Evolutionary conservation across 1,140 invertebrate species (phyloP).

Genomic region (Pseudomyrmex sp.): DNA sequence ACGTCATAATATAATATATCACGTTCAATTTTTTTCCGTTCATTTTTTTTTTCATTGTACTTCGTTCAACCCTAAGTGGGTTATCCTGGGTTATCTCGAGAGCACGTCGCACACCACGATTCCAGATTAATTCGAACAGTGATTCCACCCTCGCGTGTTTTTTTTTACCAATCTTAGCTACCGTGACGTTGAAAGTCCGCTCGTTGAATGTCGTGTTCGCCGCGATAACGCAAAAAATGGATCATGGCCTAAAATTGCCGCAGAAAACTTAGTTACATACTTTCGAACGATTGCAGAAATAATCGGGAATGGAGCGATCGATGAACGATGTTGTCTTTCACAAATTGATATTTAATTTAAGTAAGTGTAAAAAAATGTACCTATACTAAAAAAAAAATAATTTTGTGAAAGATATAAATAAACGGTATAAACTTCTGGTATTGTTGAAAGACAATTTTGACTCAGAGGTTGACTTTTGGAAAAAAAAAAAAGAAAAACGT

Average conservation of each 20-base stretch:
- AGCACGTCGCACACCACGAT: neutral
- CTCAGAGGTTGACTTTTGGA: no score
- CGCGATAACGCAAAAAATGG: slow-evolving; percentile 47
- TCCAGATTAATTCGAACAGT: slow-evolving; percentile 12
- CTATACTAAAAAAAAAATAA: no score
- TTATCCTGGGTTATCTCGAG: neutral
- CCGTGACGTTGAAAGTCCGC: slow-evolving; percentile 14
- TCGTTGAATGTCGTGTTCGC: slow-evolving; percentile 40
- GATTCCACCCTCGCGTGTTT: neutral
- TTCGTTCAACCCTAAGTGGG: neutral
- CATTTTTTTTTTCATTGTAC: no score
- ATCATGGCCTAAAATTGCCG: slow-evolving; percentile 22
- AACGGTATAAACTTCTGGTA: no score
- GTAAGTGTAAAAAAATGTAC: slow-evolving; percentile 4
- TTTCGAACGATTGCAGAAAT: neutral
- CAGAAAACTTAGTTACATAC: slow-evolving; percentile 5
- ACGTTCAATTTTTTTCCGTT: neutral
- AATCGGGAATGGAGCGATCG: neutral
- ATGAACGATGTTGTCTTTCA: neutral
- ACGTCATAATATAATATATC: slow-evolving; percentile 5
- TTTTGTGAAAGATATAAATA: no score
- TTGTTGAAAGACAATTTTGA: no score
- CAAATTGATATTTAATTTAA: neutral
- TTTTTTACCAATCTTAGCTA: slow-evolving; percentile 32
- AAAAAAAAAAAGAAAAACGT: slow-evolving; percentile 22